These are phyloP conservation scores for Drosophila leontia DNA, from an alignment of 1,140 invertebrate genomes.

Conservation along the genomic window DNA sequence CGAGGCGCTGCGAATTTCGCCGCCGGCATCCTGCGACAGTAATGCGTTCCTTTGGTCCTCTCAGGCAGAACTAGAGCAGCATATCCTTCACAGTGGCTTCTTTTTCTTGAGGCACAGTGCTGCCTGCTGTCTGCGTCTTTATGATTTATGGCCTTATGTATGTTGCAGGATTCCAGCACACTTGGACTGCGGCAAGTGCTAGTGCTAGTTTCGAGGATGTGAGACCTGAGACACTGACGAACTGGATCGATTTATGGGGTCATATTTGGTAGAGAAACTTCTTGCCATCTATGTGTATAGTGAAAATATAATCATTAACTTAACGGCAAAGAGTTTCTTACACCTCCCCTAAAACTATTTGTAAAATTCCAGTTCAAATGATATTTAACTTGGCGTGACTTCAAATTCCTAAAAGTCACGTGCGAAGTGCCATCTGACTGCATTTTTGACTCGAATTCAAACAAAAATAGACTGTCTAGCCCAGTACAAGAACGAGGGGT, in stretches of 20 bases:
- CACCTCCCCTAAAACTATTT: background rate
- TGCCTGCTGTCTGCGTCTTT: slow-evolving; percentile 46
- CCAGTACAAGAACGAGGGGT: background rate
- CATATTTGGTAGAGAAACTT: slow-evolving; percentile 15
- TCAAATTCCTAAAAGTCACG: slow-evolving; percentile 63
- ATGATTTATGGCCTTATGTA: slow-evolving; percentile 64
- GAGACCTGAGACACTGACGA: slow-evolving; percentile 12
- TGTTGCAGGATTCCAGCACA: slow-evolving; percentile 50
- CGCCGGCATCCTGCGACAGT: slow-evolving; percentile 44
- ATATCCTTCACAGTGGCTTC: slow-evolving; percentile 53
- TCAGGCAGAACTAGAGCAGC: slow-evolving; percentile 71
- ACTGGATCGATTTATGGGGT: slow-evolving; percentile 17
- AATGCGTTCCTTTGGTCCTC: slow-evolving; percentile 23
- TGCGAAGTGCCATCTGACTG: slow-evolving; percentile 41
- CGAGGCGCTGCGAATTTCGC: slow-evolving; percentile 24
- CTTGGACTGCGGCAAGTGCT: slow-evolving; percentile 64
- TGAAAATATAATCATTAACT: background rate
- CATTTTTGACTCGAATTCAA: slow-evolving; percentile 56
- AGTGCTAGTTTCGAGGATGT: slow-evolving; percentile 34
- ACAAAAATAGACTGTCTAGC: slow-evolving; percentile 56
- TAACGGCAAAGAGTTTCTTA: background rate
- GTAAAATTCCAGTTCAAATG: slow-evolving; percentile 2
- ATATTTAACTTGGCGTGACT: background rate
- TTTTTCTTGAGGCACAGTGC: slow-evolving; percentile 25
- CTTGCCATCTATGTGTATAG: no score